Percentiles rank a stretch among this genome's conserved stretches.
These are phyloP conservation scores for Amiota communis DNA, from an alignment of 2,888 invertebrate species.

Conservation along the genomic window DNA sequence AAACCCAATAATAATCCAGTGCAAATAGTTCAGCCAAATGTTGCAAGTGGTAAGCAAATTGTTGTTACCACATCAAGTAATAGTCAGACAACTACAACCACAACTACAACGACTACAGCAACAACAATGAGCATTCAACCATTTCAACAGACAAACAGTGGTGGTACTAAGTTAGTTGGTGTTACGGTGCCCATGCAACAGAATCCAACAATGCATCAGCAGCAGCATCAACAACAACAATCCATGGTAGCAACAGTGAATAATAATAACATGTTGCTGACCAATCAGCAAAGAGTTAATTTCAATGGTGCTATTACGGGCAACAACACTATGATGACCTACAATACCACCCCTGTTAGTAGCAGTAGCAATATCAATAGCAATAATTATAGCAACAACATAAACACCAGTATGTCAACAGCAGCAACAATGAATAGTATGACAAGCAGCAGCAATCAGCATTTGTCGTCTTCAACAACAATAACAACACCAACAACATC, in stretches of 20 bases:
- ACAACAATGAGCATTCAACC: slow-evolving; percentile 69
- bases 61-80: slow-evolving; percentile 53
- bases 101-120: slow-evolving; percentile 58
- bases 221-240: slow-evolving; percentile 11
- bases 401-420: background rate
- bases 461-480: background rate
- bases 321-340: background rate
- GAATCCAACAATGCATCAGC: slow-evolving; percentile 48
- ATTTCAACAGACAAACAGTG: slow-evolving; percentile 69
- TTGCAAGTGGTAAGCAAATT: slow-evolving; percentile 69
- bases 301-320: slow-evolving; percentile 23
- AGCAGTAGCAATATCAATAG: slow-evolving; percentile 31
- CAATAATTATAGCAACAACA: slow-evolving; percentile 34
- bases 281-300: slow-evolving; percentile 17
- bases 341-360: slow-evolving; percentile 33
- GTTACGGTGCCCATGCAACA: slow-evolving; percentile 73
- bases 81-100: slow-evolving; percentile 54
- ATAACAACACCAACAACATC: slow-evolving; percentile 33
- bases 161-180: slow-evolving; percentile 69
- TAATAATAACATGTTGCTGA: slow-evolving; percentile 20
- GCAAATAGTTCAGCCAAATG: slow-evolving; percentile 72
- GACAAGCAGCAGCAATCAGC: background rate
- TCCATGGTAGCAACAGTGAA: slow-evolving; percentile 8
- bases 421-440: slow-evolving; percentile 37
- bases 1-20: slow-evolving; percentile 72